Conservation (phyloP, 1,140 invertebrate species). For the Antheraea pernyi region DNA sequence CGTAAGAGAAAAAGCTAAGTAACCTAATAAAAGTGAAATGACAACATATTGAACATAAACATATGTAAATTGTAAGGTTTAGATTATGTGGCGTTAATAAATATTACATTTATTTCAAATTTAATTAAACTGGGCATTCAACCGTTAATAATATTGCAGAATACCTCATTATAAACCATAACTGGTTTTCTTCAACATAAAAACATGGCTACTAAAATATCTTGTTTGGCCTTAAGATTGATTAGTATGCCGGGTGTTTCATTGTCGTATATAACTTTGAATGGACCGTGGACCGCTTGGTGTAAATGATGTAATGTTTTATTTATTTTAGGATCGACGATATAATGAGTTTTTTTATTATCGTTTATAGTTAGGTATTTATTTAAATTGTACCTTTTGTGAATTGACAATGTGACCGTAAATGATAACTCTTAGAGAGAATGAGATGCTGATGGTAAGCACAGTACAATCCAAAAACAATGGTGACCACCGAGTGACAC, state of each 20-base stretch:
- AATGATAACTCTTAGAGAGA: too few relatives aligned
- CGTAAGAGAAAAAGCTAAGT: neutral
- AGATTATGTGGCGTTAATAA: conserved; percentile 4
- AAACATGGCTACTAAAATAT: neutral
- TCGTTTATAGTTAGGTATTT: too few relatives aligned
- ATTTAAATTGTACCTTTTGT: too few relatives aligned
- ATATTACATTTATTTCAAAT: conserved; percentile 10
- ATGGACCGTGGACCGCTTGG: neutral
- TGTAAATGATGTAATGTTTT: too few relatives aligned
- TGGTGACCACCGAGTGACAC: too few relatives aligned
- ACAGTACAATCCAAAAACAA: too few relatives aligned
- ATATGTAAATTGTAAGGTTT: neutral
- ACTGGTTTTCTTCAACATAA: neutral
- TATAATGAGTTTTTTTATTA: too few relatives aligned
- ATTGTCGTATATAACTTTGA: neutral
- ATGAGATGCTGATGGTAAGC: too few relatives aligned
- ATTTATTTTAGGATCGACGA: too few relatives aligned
- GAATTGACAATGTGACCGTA: too few relatives aligned
- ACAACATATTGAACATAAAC: neutral
- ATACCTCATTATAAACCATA: neutral
- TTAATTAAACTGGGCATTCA: conserved; percentile 6
- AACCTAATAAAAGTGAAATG: neutral
- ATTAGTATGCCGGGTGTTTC: neutral
- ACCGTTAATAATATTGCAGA: neutral
- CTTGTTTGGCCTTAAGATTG: neutral